A percentile compares a stretch with the other conserved stretches of the same genome.
Evolutionary conservation across 2,797 vertebrate species (phyloP).

Genomic region (Borostomias antarcticus): DNA sequence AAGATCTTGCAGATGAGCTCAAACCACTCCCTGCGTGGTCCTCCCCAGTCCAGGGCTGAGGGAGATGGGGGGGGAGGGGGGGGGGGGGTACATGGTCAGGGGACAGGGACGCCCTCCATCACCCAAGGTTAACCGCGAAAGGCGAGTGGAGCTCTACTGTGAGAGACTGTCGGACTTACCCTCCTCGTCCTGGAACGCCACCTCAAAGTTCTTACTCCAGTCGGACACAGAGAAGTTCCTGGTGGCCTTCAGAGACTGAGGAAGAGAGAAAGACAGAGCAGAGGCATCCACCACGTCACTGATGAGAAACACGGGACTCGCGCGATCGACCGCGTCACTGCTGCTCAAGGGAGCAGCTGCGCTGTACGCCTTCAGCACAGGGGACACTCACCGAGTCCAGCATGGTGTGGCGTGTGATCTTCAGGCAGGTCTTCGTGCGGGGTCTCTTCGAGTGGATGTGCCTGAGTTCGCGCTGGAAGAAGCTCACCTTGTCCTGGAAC

Average conservation of each 20-base stretch:
- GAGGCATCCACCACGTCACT: background rate
- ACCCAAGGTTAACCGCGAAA: background rate
- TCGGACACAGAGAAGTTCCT: conserved; percentile 97
- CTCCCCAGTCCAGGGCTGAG: conserved; percentile 97
- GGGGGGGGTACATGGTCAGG: conserved; percentile 22
- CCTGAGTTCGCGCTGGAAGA: conserved; percentile 95
- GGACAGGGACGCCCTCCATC: background rate
- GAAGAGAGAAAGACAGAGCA: conserved; percentile 17
- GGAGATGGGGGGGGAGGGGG: no score
- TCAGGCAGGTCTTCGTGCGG: conserved; percentile 94
- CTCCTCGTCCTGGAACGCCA: conserved; percentile 98
- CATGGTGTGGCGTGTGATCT: conserved; percentile 88
- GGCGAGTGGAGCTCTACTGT: no score
- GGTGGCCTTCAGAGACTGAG: conserved; percentile 92
- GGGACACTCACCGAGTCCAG: conserved; percentile 88
- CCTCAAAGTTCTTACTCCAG: conserved; percentile 99
- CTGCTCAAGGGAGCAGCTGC: no score
- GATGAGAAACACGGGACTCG: background rate
- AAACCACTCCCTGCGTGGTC: conserved; percentile 97
- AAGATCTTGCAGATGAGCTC: conserved; percentile 94
- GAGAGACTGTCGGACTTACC: conserved; percentile 72
- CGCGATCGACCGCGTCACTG: no score
- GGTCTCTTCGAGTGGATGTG: conserved; percentile 94
- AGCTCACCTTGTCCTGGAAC: conserved; percentile 98
- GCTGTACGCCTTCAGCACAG: no score